Evolutionary conservation across 2,797 vertebrate species (phyloP).

Genomic region (Schizopygopsis pylzovi): DNA sequence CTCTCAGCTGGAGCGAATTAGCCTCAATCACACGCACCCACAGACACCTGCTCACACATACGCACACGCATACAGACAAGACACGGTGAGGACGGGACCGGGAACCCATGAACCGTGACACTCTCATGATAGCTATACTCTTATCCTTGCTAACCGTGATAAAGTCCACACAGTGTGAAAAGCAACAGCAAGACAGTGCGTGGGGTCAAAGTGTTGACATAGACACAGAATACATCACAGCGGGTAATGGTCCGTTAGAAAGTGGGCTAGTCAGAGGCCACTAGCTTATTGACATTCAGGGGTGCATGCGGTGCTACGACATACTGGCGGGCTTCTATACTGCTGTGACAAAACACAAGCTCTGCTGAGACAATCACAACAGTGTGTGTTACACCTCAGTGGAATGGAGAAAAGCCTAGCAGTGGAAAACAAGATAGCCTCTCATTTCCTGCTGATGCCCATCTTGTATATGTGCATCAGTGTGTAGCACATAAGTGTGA

Average conservation of each 20-base stretch:
- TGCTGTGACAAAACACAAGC: conserved; percentile 48
- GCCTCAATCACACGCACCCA: too few relatives aligned
- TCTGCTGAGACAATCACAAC: conserved; percentile 45
- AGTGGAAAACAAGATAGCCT: conserved; percentile 42
- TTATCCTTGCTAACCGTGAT: conserved; percentile 22
- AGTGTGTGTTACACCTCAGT: conserved; percentile 39
- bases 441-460: conserved; percentile 51
- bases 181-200: conserved; percentile 12
- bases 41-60: too few relatives aligned
- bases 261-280: conserved; percentile 47
- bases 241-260: conserved; percentile 58
- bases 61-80: too few relatives aligned
- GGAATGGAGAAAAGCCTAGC: conserved; percentile 32
- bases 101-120: too few relatives aligned
- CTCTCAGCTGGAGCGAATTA: too few relatives aligned
- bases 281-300: conserved; percentile 55
- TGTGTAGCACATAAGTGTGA: conserved; percentile 21
- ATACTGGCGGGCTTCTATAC: conserved; percentile 38
- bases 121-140: background rate
- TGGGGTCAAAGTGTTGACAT: conserved; percentile 55
- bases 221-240: conserved; percentile 47
- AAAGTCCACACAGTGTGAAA: conserved; percentile 42
- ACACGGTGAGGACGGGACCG: too few relatives aligned
- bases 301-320: conserved; percentile 2
- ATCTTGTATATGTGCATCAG: conserved; percentile 23